Conservation (phyloP, 1,140 invertebrate genomes). For the Dermatophagoides farinae region DNA sequence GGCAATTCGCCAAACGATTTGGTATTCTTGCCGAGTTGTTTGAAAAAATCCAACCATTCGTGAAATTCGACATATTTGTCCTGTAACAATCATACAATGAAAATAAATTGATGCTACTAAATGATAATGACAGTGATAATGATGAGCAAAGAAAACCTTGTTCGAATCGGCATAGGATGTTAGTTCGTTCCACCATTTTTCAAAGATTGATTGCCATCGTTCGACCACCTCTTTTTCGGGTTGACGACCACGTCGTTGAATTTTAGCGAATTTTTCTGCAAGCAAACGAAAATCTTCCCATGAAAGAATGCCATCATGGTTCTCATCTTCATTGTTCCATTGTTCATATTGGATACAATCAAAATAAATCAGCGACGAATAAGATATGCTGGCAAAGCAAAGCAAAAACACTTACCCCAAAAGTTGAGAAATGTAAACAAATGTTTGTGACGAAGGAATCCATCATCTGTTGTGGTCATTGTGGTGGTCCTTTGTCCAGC, state of each 20-base stretch:
- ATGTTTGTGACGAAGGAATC: slow-evolving; percentile 16
- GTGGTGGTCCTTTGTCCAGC: background rate
- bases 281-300: slow-evolving; percentile 23
- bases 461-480: background rate
- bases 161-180: slow-evolving; percentile 22
- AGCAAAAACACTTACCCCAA: slow-evolving; percentile 17
- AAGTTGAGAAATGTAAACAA: slow-evolving; percentile 20
- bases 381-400: background rate
- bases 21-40: slow-evolving; percentile 20
- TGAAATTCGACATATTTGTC: slow-evolving; percentile 23
- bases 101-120: background rate
- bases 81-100: slow-evolving; percentile 11
- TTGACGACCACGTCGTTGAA: slow-evolving; percentile 22
- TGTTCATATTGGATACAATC: too few species aligned
- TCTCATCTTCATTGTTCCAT: slow-evolving; percentile 18
- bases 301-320: slow-evolving; percentile 21
- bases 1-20: slow-evolving; percentile 21
- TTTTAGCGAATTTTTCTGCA: slow-evolving; percentile 23
- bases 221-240: slow-evolving; percentile 22
- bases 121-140: background rate
- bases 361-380: too few species aligned
- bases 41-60: slow-evolving; percentile 24
- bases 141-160: slow-evolving; percentile 16
- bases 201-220: slow-evolving; percentile 22
- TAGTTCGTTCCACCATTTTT: slow-evolving; percentile 23